Evolutionary conservation across 2,888 invertebrate species (phyloP), one percentile per base, ranked within the genome.

Genomic region (Oxyteleia sp.): DNA sequence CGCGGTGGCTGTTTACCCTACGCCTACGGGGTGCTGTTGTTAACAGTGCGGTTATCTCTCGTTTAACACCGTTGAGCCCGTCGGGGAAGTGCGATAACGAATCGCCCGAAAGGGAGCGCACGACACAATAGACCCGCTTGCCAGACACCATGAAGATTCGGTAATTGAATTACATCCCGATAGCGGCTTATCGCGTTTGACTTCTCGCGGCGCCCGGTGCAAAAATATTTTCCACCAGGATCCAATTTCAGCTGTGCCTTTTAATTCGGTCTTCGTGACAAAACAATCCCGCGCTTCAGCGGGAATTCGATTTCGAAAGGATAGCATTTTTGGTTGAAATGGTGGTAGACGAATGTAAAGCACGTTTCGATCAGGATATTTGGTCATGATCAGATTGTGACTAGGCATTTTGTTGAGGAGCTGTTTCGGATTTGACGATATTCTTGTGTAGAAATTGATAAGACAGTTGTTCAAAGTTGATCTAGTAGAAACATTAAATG

Each of bases 161-260:
- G 90, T 92, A 92, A 92, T 92, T 92, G 92, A 92, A 92, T 92
- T 92, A 92, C 89, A 90, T 86, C 87, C 89, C 87, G 90, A 92
- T 92, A 92, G 91, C 89, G 88, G 86, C 88, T 88, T 90, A 88
- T 89, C 89, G 86, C 61, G 23, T 18, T 69, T 45, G 26, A 57
- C 57, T 55, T 47, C 55, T 41, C 51, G 59, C 64, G 53, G 15
- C 18, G 38, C 41, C 16, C 72, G 23, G 43, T 59, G 66, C 61
- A 66, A 83, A 84, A 86, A 86, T 87, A 86, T 85, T 85, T 85
- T 85, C 15, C 61, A 13, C 26, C 29, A 13, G 41, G 29, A 66
- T 83, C 23, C 57, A 59, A 74, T 78, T 68, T 78, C 51, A 38
- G 51, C 47, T 26, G 8, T 10, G 4, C n/a, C n/a, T n/a, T 63